A percentile compares a stretch with the other conserved stretches of the same genome.
These are phyloP conservation scores for Chloroceryle amazona DNA, from an alignment of 2,797 vertebrate species.

Conservation along the genomic window DNA sequence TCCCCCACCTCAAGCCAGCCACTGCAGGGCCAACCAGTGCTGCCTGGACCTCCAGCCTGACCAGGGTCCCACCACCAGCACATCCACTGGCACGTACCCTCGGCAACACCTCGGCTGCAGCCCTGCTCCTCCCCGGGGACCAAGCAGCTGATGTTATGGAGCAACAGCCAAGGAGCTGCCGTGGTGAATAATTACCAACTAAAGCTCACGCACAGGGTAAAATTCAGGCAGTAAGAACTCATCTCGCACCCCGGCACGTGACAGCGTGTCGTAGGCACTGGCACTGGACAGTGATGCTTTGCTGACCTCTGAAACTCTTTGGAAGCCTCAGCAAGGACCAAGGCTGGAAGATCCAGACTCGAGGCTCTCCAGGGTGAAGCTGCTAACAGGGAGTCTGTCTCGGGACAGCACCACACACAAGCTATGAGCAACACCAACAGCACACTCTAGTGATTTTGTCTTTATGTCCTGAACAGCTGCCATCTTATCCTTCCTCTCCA, in stretches of 20 bases:
- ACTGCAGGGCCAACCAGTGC: background rate
- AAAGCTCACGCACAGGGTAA: background rate
- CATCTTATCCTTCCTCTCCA: background rate
- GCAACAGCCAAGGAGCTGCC: background rate
- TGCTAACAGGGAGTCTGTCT: background rate
- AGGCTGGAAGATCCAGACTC: background rate
- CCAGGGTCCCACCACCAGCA: background rate
- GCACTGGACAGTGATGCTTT: background rate
- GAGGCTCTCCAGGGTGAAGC: background rate
- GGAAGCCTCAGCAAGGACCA: background rate
- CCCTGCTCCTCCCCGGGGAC: background rate
- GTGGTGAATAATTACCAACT: accelerated
- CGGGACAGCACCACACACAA: background rate
- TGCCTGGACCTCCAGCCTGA: accelerated
- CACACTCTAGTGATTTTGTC: background rate
- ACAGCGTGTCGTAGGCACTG: accelerated
- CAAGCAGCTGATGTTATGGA: background rate
- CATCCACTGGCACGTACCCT: background rate
- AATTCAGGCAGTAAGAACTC: background rate
- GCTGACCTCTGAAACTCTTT: background rate
- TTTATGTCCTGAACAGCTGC: background rate
- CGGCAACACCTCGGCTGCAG: background rate
- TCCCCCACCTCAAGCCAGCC: accelerated
- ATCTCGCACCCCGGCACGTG: accelerated
- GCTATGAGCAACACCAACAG: background rate